phyloP scores from a whole-genome alignment of 2,888 invertebrate species.

The Luperina nickerlii region DNA sequence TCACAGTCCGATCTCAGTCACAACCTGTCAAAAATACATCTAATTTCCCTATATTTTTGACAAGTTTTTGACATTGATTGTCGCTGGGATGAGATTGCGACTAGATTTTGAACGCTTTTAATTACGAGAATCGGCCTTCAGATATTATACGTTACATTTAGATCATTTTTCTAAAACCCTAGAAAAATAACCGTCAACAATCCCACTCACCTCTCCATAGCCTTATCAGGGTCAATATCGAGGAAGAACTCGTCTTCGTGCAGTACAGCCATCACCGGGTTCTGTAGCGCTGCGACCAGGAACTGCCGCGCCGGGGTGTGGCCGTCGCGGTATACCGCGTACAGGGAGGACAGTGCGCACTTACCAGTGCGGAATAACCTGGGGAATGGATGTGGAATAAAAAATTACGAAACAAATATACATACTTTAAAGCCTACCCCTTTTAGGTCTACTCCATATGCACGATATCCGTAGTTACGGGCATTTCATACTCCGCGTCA shows the following conservation, averaged over 20 bases:
- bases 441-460: neutral
- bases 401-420: neutral
- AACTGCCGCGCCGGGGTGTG: slow-evolving; percentile 97
- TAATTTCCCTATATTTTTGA: no score
- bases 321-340: slow-evolving; percentile 96
- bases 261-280: slow-evolving; percentile 97
- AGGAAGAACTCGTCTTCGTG: slow-evolving; percentile 97
- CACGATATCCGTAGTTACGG: no score
- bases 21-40: no score
- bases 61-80: no score
- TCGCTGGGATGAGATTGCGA: no score
- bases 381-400: slow-evolving; percentile 51
- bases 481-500: no score
- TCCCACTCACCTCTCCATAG: slow-evolving; percentile 91
- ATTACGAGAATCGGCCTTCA: no score
- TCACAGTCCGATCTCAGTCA: no score
- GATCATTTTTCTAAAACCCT: neutral
- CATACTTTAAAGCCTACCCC: neutral
- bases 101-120: no score
- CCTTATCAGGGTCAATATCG: slow-evolving; percentile 97
- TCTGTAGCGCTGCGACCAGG: slow-evolving; percentile 97
- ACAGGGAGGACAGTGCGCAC: slow-evolving; percentile 96
- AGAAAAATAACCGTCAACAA: neutral
- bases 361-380: slow-evolving; percentile 95
- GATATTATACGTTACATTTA: neutral